Percentiles rank a stretch among this genome's conserved stretches.
These are phyloP conservation scores for Polyodon spathula DNA, from an alignment of 2,113 vertebrate genomes.

Conservation along the genomic window DNA sequence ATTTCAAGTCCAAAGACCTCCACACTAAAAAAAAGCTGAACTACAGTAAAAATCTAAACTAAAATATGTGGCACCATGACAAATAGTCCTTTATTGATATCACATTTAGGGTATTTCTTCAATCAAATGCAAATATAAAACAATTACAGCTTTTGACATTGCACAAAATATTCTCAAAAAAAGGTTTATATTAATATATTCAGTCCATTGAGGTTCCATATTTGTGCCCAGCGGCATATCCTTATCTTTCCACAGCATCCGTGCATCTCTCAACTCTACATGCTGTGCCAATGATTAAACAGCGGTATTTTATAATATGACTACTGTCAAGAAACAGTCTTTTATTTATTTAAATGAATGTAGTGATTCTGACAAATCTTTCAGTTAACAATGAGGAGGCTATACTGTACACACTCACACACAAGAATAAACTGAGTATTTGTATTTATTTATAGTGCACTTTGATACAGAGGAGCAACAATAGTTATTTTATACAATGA, in stretches of 20 bases:
- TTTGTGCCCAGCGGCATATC: background rate
- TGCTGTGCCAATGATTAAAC: slow-evolving; percentile 2
- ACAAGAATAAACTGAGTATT: background rate
- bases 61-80: too few species aligned
- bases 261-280: background rate
- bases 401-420: background rate
- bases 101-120: background rate
- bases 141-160: background rate
- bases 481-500: too few species aligned
- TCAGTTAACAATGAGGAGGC: background rate
- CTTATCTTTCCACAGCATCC: background rate
- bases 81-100: too few species aligned
- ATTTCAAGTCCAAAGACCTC: too few species aligned
- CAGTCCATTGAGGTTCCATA: background rate
- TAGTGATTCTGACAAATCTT: background rate
- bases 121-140: background rate
- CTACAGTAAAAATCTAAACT: too few species aligned
- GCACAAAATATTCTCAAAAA: background rate
- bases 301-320: background rate
- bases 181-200: background rate
- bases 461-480: background rate
- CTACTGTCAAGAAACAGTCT: background rate
- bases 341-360: background rate
- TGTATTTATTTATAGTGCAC: background rate
- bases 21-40: too few species aligned